Evolutionary conservation across 2,113 vertebrate species (phyloP).

Genomic region (Mungos mungo): DNA sequence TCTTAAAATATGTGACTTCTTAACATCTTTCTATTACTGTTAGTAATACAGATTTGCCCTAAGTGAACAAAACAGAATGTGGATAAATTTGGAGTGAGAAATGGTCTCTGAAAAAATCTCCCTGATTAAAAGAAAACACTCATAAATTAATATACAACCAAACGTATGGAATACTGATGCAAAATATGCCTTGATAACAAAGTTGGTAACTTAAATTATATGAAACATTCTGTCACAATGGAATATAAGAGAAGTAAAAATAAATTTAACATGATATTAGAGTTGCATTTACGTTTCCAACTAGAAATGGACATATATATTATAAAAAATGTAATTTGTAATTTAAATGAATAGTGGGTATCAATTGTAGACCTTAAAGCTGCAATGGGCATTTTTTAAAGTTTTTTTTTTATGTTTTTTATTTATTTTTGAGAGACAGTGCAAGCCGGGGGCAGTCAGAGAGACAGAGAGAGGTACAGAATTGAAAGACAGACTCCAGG

Average conservation of each 20-base stretch:
- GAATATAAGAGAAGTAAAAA: background rate
- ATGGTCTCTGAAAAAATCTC: background rate
- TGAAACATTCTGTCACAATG: background rate
- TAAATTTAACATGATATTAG: background rate
- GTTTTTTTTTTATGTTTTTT: no score
- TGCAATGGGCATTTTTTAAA: background rate
- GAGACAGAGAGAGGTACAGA: no score
- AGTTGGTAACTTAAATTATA: background rate
- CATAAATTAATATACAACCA: background rate
- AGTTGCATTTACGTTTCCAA: slow-evolving; percentile 20
- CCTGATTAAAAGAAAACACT: background rate
- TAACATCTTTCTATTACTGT: background rate
- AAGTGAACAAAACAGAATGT: background rate
- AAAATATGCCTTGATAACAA: background rate
- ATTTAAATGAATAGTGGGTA: background rate
- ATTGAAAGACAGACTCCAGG: no score
- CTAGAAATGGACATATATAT: background rate
- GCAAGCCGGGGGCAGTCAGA: no score
- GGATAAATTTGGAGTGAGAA: background rate
- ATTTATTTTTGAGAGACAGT: no score
- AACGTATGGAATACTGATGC: background rate
- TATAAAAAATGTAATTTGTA: background rate
- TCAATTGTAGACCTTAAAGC: background rate
- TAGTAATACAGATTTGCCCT: background rate
- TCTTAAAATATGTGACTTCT: background rate